phyloP scores from a whole-genome alignment of 1,140 invertebrate species.

The Schlechtendalia chinensis region DNA sequence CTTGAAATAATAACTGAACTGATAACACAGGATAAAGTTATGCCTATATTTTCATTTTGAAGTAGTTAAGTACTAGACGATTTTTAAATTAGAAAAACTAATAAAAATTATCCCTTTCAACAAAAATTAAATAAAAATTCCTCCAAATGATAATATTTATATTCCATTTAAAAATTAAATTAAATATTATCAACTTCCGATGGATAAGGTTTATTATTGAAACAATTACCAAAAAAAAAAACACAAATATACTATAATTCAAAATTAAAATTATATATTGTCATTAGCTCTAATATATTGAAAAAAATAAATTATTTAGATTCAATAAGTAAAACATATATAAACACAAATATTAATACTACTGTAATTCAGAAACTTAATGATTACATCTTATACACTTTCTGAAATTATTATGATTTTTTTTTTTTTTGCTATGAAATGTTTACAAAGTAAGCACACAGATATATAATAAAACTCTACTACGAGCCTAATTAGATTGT shows the following conservation, averaged over 20 bases:
- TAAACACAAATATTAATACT: conserved; percentile 31
- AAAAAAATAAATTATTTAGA: not conserved
- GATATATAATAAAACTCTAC: conserved; percentile 5
- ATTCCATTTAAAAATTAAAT: no score
- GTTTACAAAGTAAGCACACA: conserved; percentile 26
- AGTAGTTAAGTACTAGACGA: no score
- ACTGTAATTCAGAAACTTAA: conserved; percentile 27
- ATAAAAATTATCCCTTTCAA: no score
- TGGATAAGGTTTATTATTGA: no score
- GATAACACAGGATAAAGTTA: no score
- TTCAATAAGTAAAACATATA: conserved; percentile 21
- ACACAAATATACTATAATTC: not conserved
- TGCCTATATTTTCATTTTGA: no score
- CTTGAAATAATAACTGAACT: no score
- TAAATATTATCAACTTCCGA: no score
- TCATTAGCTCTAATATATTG: not conserved
- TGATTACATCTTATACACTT: conserved; percentile 15
- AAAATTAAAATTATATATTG: conserved; percentile 27
- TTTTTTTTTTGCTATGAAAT: conserved; percentile 2
- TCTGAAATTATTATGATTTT: not conserved
- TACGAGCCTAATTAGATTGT: not conserved
- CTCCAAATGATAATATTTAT: no score
- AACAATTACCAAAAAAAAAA: not conserved
- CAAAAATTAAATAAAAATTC: no score
- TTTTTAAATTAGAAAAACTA: no score